Evolutionary conservation across 1,140 invertebrate species (phyloP), one percentile per base, ranked within the genome.

Genomic region (Diachasmimorpha longicaudata): DNA sequence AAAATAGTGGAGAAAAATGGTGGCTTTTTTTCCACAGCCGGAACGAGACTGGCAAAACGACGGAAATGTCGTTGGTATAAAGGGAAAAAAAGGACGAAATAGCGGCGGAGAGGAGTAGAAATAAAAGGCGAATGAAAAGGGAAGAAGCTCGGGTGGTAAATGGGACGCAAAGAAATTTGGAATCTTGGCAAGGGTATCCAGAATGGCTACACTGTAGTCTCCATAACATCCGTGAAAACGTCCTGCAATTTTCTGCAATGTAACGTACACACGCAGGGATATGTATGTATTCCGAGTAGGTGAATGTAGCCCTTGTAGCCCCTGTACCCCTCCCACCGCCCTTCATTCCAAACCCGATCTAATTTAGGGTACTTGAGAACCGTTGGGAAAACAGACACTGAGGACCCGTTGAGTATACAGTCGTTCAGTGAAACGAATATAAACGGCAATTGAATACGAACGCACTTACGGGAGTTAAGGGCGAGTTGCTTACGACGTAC

Each of bases 151-250:
- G 42, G 44, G 55, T 55, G 46, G 23, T 71, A 79, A 77, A 79
- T 77, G 75, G 78, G 72, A 79, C 78, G 72, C 63, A 70, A 75
- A 77, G 78, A 75, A 71, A 70, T 79, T 74, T 52, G 55, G 55
- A 75, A 71, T 74, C 72, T 72, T 72, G 75, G 68, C 68, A 77
- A 42, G 68, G 46, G 63, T 72, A 21, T 58, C 25, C 36, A 58
- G 31, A 77, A 75, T 68, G 77, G 67, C 70, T 52, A 67, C 75
- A 75, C 48, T 75, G 48, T 58, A 70, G 72, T 78, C 77, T 76
- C 75, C 55, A 74, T 77, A 77, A 77, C 75, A 55, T 58, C 67
- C 71, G 63, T 52, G 55, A 73, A 76, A 76, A 72, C 72, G 75
- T 76, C 52, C 71, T 42, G 78, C 72, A 79, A 79, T 79, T 79